These are phyloP conservation scores for Vombatus ursinus DNA, from an alignment of 2,113 vertebrate species.

Conservation along the genomic window DNA sequence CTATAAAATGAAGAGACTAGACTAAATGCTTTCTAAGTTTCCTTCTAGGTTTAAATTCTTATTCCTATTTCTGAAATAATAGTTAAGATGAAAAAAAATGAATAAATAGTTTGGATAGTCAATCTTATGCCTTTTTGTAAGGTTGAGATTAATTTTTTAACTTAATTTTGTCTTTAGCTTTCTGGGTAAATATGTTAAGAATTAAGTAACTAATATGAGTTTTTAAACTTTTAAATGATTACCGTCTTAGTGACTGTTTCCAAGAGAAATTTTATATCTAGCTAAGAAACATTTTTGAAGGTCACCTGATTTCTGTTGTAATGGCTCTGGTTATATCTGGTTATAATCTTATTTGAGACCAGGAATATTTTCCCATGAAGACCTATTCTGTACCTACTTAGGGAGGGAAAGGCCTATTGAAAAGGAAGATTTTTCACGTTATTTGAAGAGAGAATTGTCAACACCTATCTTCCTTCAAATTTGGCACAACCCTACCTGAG, in stretches of 20 bases:
- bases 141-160: neutral
- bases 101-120: neutral
- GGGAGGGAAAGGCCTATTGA: neutral
- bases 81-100: neutral
- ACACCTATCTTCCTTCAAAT: neutral
- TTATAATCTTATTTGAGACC: neutral
- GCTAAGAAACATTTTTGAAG: neutral
- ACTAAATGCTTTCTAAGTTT: neutral
- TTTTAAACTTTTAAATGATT: neutral
- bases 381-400: neutral
- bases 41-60: neutral
- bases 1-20: slow-evolving; percentile 8
- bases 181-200: neutral
- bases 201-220: neutral
- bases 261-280: neutral
- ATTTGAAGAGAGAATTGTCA: neutral
- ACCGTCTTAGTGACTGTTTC: neutral
- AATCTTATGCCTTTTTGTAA: neutral
- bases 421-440: neutral
- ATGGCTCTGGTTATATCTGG: neutral
- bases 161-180: neutral
- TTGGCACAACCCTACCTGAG: neutral
- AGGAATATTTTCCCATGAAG: neutral
- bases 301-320: neutral
- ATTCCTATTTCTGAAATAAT: neutral